Evolutionary conservation across 2,113 vertebrate species (phyloP), one percentile per base, ranked within the genome.

Genomic region (Fregata magnificens): DNA sequence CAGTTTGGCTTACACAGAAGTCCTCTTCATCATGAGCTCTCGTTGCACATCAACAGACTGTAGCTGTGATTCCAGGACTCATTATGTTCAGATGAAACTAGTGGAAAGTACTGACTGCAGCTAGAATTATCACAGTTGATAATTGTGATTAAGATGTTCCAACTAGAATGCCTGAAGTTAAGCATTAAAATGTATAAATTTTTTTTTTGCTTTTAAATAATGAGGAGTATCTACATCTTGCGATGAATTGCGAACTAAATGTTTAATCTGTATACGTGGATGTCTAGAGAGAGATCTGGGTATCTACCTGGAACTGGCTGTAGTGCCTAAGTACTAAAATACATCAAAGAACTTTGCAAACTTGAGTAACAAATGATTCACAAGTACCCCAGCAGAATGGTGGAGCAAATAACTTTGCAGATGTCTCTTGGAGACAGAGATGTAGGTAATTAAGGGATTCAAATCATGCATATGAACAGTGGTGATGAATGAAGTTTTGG

Each of bases 241-340:
- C 29, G 50, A 6, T 28, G 6, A 55, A 11, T 14, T 59, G 52
- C 66, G 56, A 80, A 12, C 28, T 50, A 16, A 62, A 36, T 36
- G 28, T 76, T 79, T 74, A 38, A 71, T n/a, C 15, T 2, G 1
- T 56, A 9, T 11, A 7, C 0, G 0, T 32, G 8, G 19, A 13
- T 42, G 5, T 62, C 15, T 31, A 45, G 34, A 53, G 73, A 10
- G 28, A 58, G 16, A 40, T 53, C 29, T 58, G 16, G 3, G 6
- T 88, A 8, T 67, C 28, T 28, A 4, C 28, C 22, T 66, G 53
- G 17, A 53, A 13, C 17, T 52, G 53, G 40, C 9, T 32, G 19
- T 42, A 13, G 38, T 65, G 29, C 18, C 32, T 50, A 32, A 55
- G 4, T 52, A 59, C 20, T 65, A 17, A 86, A 79, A 38, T 49